phyloP scores from a whole-genome alignment of 2,888 invertebrate species.

The Tachystola acroxantha region DNA sequence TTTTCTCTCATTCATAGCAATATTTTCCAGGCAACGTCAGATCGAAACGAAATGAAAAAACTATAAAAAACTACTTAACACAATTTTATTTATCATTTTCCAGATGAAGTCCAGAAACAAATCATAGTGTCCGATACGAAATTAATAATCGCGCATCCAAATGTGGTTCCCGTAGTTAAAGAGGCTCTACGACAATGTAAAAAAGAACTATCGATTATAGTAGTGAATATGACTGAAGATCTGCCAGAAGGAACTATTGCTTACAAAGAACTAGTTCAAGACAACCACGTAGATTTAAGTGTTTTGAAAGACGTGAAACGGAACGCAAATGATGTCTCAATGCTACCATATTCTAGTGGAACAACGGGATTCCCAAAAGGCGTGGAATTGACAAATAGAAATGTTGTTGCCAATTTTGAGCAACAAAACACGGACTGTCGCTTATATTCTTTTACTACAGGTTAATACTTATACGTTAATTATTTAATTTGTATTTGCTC shows the following conservation, averaged over 20 bases:
- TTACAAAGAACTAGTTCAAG: slow-evolving; percentile 76
- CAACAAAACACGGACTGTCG: slow-evolving; percentile 40
- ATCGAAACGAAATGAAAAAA: no score
- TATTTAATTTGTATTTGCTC: no score
- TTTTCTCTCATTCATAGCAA: no score
- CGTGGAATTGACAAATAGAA: slow-evolving; percentile 80
- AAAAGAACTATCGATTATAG: slow-evolving; percentile 70
- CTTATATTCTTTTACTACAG: slow-evolving; percentile 31
- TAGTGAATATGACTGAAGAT: slow-evolving; percentile 29
- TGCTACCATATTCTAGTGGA: slow-evolving; percentile 90
- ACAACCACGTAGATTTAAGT: slow-evolving; percentile 63
- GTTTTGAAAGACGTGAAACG: slow-evolving; percentile 52
- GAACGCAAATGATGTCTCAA: slow-evolving; percentile 73
- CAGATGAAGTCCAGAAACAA: slow-evolving; percentile 85
- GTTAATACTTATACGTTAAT: no score
- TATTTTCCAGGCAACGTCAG: no score
- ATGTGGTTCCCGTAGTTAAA: slow-evolving; percentile 68
- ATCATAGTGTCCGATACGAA: slow-evolving; percentile 78
- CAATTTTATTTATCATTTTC: no score
- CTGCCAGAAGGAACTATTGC: slow-evolving; percentile 75
- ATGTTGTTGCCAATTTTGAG: slow-evolving; percentile 64
- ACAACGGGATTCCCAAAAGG: slow-evolving; percentile 91
- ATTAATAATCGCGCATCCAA: slow-evolving; percentile 76
- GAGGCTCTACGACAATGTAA: slow-evolving; percentile 63
- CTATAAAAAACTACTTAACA: no score